A percentile compares a stretch with the other conserved stretches of the same genome.
phyloP scores from a whole-genome alignment of 2,113 vertebrate genomes.

The Craseonycteris thonglongyai region DNA sequence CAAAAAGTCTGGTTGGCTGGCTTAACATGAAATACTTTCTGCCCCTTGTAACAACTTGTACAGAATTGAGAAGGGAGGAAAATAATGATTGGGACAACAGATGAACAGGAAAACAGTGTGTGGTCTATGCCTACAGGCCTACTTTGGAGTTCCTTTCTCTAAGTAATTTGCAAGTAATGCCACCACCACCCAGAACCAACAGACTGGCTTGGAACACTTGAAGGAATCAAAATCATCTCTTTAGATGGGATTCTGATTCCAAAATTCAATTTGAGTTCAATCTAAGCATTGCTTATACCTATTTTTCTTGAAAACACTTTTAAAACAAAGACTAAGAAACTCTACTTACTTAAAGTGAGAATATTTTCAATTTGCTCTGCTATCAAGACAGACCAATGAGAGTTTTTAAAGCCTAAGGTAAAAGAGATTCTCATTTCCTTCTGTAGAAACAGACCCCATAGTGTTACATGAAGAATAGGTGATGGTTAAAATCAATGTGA shows the following conservation, averaged over 20 bases:
- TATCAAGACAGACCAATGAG: neutral
- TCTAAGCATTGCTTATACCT: neutral
- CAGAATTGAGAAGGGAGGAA: neutral
- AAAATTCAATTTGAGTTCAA: slow-evolving; percentile 16
- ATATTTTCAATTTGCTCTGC: neutral
- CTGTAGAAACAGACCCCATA: neutral
- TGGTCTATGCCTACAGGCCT: neutral
- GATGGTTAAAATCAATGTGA: neutral
- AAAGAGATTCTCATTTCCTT: neutral
- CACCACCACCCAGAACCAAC: neutral
- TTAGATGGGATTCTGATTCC: neutral
- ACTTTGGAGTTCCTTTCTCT: neutral
- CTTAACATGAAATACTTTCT: neutral
- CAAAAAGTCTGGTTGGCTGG: neutral
- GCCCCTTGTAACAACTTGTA: neutral
- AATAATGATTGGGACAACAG: neutral
- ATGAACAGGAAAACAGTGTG: neutral
- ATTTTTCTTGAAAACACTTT: slow-evolving; percentile 16
- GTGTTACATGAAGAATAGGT: neutral
- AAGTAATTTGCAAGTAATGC: neutral
- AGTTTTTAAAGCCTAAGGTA: neutral
- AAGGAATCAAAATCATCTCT: neutral
- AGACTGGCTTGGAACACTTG: neutral
- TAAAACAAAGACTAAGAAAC: neutral
- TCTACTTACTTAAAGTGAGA: neutral